Evolutionary conservation across 2,888 invertebrate species (phyloP).

Genomic region (Amphipoea lucens): DNA sequence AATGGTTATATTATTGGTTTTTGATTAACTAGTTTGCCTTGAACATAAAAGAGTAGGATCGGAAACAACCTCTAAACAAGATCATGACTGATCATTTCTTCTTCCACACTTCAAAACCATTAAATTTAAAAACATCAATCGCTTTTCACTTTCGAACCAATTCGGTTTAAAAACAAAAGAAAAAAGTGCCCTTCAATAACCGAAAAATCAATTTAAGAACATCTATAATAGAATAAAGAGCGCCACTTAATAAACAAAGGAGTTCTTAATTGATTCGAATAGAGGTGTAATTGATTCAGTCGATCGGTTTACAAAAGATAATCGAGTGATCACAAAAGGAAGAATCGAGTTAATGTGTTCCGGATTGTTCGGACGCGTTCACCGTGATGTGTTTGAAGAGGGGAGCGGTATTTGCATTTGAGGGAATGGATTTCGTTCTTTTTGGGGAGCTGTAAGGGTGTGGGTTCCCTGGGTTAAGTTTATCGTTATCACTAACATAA

Average conservation of each 20-base stretch:
- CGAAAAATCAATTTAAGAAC: constrained; percentile 38
- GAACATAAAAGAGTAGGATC: constrained; percentile 16
- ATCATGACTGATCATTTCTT: constrained; percentile 25
- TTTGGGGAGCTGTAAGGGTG: not conserved
- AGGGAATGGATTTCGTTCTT: constrained; percentile 37
- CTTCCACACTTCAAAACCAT: constrained; percentile 29
- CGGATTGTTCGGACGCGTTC: constrained; percentile 60
- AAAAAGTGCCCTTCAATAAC: constrained; percentile 41
- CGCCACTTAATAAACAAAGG: constrained; percentile 68
- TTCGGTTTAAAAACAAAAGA: constrained; percentile 60
- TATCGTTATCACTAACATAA: not conserved
- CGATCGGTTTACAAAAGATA: constrained; percentile 63
- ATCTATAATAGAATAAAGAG: constrained; percentile 45
- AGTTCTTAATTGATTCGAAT: constrained; percentile 68
- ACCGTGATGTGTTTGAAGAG: constrained; percentile 60
- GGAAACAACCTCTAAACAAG: constrained; percentile 32
- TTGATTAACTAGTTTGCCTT: constrained; percentile 16
- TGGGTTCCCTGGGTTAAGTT: not conserved
- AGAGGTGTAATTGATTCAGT: constrained; percentile 57
- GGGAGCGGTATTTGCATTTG: constrained; percentile 62
- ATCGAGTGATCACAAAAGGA: constrained; percentile 64
- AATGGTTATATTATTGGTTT: not conserved
- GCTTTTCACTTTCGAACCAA: constrained; percentile 41
- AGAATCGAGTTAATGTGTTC: constrained; percentile 64
- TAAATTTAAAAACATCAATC: constrained; percentile 39